Percentiles rank a stretch among this genome's conserved stretches.
phyloP scores from a whole-genome alignment of 2,888 invertebrate species.

The Ectropis crepuscularia region DNA sequence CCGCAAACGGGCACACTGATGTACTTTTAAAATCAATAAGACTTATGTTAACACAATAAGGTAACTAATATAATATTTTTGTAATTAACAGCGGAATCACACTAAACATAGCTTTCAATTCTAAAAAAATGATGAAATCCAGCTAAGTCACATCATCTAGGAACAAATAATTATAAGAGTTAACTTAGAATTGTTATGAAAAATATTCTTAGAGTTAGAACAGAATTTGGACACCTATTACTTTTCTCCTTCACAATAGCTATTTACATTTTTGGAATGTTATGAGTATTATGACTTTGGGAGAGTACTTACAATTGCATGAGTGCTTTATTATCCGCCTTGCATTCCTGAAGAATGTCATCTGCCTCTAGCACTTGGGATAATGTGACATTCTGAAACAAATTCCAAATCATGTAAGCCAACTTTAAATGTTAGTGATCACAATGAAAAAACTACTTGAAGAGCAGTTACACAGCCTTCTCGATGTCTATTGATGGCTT shows the following conservation, averaged over 20 bases:
- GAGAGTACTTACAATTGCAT: slow-evolving; percentile 93
- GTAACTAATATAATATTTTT: too few species aligned
- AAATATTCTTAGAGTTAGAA: too few species aligned
- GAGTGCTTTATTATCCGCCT: slow-evolving; percentile 94
- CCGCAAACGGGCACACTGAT: too few species aligned
- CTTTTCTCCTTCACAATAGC: background rate
- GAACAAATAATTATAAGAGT: too few species aligned
- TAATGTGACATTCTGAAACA: slow-evolving; percentile 93
- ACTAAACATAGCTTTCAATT: too few species aligned
- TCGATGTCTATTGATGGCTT: background rate
- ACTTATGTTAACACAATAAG: too few species aligned
- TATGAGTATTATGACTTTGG: slow-evolving; percentile 10
- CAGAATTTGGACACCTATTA: background rate
- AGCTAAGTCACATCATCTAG: too few species aligned
- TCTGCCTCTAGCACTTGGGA: slow-evolving; percentile 96
- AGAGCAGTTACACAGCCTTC: slow-evolving; percentile 10
- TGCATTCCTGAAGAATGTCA: slow-evolving; percentile 97
- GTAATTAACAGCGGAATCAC: too few species aligned
- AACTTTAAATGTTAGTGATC: slow-evolving; percentile 27
- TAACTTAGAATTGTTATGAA: too few species aligned
- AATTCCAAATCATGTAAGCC: slow-evolving; percentile 44
- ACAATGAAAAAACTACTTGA: slow-evolving; percentile 12
- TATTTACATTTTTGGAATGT: background rate
- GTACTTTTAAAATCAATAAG: too few species aligned
- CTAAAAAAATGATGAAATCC: too few species aligned